phyloP scores from a whole-genome alignment of 2,113 vertebrate genomes.

The Sigmodon hispidus region DNA sequence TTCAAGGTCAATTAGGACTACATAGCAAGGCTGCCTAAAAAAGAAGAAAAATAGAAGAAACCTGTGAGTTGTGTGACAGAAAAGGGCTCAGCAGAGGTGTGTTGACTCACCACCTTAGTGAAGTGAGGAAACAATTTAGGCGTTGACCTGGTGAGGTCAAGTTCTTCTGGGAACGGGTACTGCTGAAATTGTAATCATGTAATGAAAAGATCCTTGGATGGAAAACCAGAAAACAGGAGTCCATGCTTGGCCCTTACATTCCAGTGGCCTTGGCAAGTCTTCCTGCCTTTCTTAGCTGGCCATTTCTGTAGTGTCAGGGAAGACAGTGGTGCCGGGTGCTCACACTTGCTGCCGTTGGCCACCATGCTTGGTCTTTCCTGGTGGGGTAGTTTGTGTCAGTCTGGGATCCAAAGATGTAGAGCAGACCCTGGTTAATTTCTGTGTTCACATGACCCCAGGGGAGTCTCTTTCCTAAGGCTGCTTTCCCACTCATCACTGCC shows the following conservation, averaged over 20 bases:
- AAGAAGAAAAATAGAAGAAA: not conserved
- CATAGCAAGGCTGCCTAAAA: not conserved
- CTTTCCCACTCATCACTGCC: not conserved
- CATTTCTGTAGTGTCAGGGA: not conserved
- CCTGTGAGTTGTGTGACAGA: not conserved
- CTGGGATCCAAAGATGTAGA: not conserved
- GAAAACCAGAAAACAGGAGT: not conserved
- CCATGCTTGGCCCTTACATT: not conserved
- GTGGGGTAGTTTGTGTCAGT: not conserved
- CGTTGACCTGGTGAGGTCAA: not conserved
- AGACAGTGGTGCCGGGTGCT: not conserved
- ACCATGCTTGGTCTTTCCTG: not conserved
- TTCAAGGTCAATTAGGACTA: not conserved
- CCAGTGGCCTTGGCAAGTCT: slow-evolving; percentile 3
- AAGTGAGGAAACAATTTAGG: not conserved
- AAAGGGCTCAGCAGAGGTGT: slow-evolving; percentile 15
- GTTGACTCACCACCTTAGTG: not conserved
- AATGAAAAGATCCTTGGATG: not conserved
- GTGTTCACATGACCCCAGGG: not conserved
- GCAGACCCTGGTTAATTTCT: not conserved
- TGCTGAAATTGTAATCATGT: not conserved
- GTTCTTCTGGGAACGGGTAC: not conserved
- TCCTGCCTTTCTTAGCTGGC: not conserved
- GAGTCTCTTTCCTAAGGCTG: not conserved
- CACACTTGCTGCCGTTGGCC: not conserved